Percentiles rank a stretch among this genome's conserved stretches.
phyloP scores from a whole-genome alignment of 1,140 invertebrate genomes.

The Lasioglossum albipes region DNA sequence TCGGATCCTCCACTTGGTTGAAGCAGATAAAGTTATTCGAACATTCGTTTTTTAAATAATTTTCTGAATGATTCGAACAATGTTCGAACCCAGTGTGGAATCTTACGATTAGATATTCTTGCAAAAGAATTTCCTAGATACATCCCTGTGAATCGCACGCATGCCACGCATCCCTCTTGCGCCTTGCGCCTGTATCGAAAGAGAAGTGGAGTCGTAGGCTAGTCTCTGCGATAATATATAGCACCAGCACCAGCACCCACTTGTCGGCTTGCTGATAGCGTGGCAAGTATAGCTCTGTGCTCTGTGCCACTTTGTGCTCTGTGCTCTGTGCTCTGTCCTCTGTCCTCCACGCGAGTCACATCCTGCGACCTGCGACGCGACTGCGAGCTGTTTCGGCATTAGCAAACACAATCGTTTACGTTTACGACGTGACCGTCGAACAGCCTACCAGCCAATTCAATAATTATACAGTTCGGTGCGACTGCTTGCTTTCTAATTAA shows the following conservation, averaged over 20 bases:
- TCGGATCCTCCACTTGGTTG: too few relatives aligned
- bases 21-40: too few relatives aligned
- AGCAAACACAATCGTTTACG: neutral
- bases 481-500: neutral
- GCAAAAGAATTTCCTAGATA: conserved; percentile 33
- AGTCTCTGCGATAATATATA: conserved; percentile 48
- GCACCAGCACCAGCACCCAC: conserved; percentile 34
- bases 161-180: conserved; percentile 49
- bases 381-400: neutral
- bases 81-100: neutral
- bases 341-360: neutral
- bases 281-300: conserved; percentile 18
- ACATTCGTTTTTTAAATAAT: too few relatives aligned
- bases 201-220: conserved; percentile 28
- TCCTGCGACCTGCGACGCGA: neutral
- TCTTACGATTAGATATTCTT: neutral
- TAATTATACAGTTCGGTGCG: neutral
- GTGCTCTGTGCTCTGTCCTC: neutral
- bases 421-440: neutral
- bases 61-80: too few relatives aligned
- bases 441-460: too few relatives aligned
- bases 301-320: neutral
- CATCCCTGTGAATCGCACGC: conserved; percentile 45
- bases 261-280: conserved; percentile 47
- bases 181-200: conserved; percentile 39